A percentile compares a stretch with the other conserved stretches of the same genome.
Evolutionary conservation across 2,113 vertebrate genomes (phyloP).

Genomic region (Dinomys branickii): DNA sequence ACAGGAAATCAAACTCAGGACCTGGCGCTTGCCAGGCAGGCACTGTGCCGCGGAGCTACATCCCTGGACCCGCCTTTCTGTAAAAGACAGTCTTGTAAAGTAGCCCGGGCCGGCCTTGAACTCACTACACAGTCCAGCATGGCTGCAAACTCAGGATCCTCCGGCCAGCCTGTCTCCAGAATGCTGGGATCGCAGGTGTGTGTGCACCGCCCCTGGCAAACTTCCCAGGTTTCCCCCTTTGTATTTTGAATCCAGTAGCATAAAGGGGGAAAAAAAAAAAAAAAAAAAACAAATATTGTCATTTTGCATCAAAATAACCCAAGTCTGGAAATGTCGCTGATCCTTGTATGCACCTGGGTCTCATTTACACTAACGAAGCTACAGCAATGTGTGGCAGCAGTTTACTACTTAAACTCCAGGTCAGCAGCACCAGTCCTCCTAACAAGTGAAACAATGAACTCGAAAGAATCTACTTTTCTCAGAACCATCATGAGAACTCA

Average conservation of each 20-base stretch:
- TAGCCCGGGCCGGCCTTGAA: background rate
- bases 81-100: background rate
- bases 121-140: background rate
- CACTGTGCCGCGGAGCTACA: too few species aligned
- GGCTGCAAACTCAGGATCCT: background rate
- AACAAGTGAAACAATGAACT: background rate
- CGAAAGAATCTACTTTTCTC: background rate
- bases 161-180: background rate
- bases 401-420: background rate
- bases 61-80: background rate
- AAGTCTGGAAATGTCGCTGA: background rate
- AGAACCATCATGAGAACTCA: background rate
- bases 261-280: background rate
- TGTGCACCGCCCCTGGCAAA: background rate
- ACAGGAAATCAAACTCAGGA: too few species aligned
- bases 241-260: background rate
- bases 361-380: background rate
- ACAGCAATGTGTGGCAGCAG: background rate
- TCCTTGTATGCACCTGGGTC: background rate
- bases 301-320: background rate
- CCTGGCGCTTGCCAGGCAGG: too few species aligned
- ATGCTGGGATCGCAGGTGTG: background rate
- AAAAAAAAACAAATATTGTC: too few species aligned
- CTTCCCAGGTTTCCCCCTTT: rapidly evolving
- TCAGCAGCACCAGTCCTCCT: background rate